A percentile compares a stretch with the other conserved stretches of the same genome.
phyloP scores from a whole-genome alignment of 1,140 invertebrate species.

The Myzus persicae region DNA sequence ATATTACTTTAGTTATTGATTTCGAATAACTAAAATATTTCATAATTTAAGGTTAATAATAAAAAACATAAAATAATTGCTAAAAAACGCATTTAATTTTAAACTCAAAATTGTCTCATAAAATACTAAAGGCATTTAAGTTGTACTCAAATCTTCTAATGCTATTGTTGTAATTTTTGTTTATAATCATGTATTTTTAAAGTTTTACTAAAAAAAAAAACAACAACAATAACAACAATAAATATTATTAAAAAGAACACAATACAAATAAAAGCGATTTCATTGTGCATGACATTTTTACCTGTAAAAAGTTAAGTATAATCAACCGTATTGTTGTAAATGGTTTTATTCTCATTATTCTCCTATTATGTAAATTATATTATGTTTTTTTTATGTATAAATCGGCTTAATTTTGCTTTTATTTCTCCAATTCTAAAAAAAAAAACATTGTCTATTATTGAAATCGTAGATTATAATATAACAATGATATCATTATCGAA shows the following conservation, averaged over 20 bases:
- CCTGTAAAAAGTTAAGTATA: slow-evolving; percentile 1
- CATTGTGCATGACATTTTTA: not conserved
- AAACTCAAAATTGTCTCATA: not conserved
- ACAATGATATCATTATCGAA: not conserved
- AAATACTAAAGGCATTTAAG: not conserved
- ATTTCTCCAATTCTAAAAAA: not conserved
- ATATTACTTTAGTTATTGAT: not conserved
- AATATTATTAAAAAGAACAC: not conserved
- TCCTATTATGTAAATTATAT: not conserved
- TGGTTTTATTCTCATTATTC: not conserved
- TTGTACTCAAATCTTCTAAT: not conserved
- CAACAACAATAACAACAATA: not conserved
- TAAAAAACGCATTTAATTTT: not conserved
- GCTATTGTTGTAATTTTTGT: not conserved
- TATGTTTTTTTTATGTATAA: not conserved
- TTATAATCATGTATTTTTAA: not conserved
- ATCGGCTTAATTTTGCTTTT: slow-evolving; percentile 10
- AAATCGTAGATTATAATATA: not conserved
- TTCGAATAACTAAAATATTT: not conserved
- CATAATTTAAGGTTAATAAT: not conserved
- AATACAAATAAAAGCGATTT: not conserved
- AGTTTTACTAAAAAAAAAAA: not conserved
- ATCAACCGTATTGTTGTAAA: slow-evolving; percentile 27
- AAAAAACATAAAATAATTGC: not conserved
- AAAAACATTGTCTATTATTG: not conserved